These are phyloP conservation scores for Epistrophella euchroma DNA, from an alignment of 2,888 invertebrate species.

Conservation along the genomic window DNA sequence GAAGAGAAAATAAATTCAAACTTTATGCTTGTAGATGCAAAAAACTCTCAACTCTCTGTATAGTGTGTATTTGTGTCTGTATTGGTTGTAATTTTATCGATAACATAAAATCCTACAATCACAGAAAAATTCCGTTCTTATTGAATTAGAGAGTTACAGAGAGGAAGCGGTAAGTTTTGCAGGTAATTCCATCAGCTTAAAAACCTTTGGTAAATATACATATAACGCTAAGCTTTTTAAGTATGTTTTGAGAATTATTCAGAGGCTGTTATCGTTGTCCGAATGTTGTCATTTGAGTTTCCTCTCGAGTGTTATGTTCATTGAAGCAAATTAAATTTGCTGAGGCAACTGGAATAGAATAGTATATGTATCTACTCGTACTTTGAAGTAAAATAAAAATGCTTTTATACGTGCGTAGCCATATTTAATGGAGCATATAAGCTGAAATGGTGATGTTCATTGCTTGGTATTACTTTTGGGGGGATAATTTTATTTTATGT, in stretches of 20 bases:
- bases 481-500: neutral
- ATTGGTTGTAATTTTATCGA: conserved; percentile 13
- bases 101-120: conserved; percentile 14
- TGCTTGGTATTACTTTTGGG: conserved; percentile 7
- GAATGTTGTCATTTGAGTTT: neutral
- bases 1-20: neutral
- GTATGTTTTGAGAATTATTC: neutral
- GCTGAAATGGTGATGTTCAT: conserved; percentile 37
- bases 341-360: conserved; percentile 2
- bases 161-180: too few relatives aligned
- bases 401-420: conserved; percentile 21
- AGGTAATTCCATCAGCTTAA: neutral
- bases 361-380: neutral
- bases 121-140: neutral
- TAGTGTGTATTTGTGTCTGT: neutral
- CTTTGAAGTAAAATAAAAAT: conserved; percentile 22
- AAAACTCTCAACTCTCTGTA: neutral
- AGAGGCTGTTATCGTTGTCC: neutral
- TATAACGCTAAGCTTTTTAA: neutral
- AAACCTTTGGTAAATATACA: neutral
- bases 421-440: conserved; percentile 38
- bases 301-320: conserved; percentile 16
- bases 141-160: neutral
- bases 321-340: conserved; percentile 33
- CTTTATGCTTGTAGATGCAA: conserved; percentile 2